Evolutionary conservation across 2,113 vertebrate species (phyloP).

Genomic region (Chionis minor): DNA sequence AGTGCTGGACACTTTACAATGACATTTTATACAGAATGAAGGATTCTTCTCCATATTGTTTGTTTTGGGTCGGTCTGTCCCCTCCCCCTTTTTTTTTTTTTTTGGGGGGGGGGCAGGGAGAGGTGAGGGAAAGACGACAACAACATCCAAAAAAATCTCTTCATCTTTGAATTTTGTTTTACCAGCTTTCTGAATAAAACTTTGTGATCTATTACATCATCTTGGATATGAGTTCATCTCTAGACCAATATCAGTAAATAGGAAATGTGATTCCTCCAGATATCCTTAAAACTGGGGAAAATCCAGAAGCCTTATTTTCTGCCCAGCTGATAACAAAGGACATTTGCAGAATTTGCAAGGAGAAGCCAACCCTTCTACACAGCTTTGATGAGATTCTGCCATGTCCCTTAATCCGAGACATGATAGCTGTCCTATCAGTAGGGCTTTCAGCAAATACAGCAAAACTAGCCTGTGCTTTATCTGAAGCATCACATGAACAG

Average conservation of each 20-base stretch:
- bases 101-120: not conserved
- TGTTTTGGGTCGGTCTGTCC: too few species aligned
- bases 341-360: not conserved
- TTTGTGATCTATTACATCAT: constrained; percentile 12
- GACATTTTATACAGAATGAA: not conserved
- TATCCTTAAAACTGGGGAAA: not conserved
- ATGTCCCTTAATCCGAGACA: not conserved
- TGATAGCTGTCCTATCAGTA: not conserved
- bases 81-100: not conserved
- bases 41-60: not conserved
- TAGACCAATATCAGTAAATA: constrained; percentile 25
- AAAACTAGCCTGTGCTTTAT: not conserved
- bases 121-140: not conserved
- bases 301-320: not conserved
- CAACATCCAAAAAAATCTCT: not conserved
- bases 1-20: not conserved
- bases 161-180: constrained; percentile 19
- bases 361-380: not conserved
- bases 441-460: not conserved
- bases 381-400: not conserved
- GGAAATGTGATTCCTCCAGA: not conserved
- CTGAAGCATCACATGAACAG: not conserved
- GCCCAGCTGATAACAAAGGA: not conserved
- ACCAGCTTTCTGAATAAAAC: constrained; percentile 14
- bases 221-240: constrained; percentile 17